phyloP scores from a whole-genome alignment of 2,888 invertebrate genomes.

The Papilio gigon region DNA sequence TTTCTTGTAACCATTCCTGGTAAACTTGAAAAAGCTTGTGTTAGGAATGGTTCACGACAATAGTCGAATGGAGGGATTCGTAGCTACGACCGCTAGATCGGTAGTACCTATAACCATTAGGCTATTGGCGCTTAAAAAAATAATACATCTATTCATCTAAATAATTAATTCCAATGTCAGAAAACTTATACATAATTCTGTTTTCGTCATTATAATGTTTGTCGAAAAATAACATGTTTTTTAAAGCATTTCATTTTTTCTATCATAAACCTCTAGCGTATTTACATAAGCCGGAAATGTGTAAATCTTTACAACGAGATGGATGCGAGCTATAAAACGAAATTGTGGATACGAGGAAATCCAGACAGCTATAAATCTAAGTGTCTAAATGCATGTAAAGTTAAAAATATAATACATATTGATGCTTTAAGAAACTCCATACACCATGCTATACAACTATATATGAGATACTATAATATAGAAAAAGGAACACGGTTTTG shows the following conservation, averaged over 20 bases:
- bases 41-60: no score
- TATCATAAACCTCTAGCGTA: neutral
- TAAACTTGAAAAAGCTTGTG: no score
- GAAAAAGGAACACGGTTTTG: neutral
- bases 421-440: neutral
- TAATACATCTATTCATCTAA: no score
- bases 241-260: neutral
- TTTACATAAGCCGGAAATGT: conserved; percentile 21
- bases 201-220: neutral
- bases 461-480: neutral
- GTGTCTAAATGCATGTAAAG: conserved; percentile 27
- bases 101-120: no score
- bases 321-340: conserved; percentile 22
- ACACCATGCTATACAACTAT: neutral
- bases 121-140: no score
- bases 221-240: neutral
- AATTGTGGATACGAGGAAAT: conserved; percentile 24
- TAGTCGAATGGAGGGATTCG: no score
- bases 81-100: no score
- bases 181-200: no score
- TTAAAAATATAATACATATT: conserved; percentile 17
- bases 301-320: conserved; percentile 23
- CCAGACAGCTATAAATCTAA: conserved; percentile 28
- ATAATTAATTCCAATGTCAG: no score
- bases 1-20: no score